Conservation (phyloP, 2,888 invertebrate species). For the Melanostoma scalare region DNA sequence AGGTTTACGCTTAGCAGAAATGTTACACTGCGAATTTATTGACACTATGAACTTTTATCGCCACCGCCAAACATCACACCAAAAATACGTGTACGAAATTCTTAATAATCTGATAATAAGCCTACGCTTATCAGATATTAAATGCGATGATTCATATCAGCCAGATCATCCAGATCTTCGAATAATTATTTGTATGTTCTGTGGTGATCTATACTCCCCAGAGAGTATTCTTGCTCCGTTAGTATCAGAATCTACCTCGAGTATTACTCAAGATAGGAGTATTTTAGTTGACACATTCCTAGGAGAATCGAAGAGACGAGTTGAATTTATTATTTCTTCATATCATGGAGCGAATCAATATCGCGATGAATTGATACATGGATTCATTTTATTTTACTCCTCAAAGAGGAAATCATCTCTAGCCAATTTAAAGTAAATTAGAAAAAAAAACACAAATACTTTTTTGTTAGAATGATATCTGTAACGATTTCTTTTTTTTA, state of each 20-base stretch:
- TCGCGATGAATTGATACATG: constrained; percentile 95
- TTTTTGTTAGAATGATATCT: constrained; percentile 17
- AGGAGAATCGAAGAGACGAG: constrained; percentile 93
- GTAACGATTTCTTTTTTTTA: constrained; percentile 78
- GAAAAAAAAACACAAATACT: not conserved
- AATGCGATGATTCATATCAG: constrained; percentile 80
- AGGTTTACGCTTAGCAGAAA: constrained; percentile 94
- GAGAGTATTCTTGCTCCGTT: constrained; percentile 95
- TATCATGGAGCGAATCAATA: constrained; percentile 97
- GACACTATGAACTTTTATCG: constrained; percentile 77
- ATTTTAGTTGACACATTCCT: constrained; percentile 96
- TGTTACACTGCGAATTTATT: constrained; percentile 83
- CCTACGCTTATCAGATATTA: constrained; percentile 80
- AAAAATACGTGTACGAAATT: constrained; percentile 82
- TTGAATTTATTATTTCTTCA: constrained; percentile 95
- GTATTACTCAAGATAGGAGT: constrained; percentile 87
- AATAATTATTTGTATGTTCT: constrained; percentile 97
- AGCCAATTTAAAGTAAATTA: constrained; percentile 91
- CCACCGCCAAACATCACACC: constrained; percentile 81
- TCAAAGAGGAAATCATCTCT: constrained; percentile 97
- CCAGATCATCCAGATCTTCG: constrained; percentile 83
- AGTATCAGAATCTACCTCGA: constrained; percentile 90
- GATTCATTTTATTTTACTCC: constrained; percentile 96
- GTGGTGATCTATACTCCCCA: constrained; percentile 95
- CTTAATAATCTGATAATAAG: constrained; percentile 82